phyloP scores from a whole-genome alignment of 2,113 vertebrate genomes.

The Dipodomys spectabilis region DNA sequence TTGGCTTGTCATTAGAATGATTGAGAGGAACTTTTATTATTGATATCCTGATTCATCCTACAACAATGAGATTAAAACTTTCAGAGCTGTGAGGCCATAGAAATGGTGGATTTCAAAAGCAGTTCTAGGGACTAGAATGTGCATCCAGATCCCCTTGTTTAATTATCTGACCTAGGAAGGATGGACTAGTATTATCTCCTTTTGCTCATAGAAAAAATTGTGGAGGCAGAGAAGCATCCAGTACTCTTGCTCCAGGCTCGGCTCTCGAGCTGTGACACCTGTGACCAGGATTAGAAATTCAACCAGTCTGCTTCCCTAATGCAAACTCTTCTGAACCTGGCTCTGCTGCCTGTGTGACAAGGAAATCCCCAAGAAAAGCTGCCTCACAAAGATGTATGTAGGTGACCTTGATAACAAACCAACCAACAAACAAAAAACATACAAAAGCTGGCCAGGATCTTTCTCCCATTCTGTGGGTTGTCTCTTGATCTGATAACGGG shows the following conservation, averaged over 20 bases:
- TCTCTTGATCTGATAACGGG: too few relatives aligned
- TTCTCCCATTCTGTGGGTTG: too few relatives aligned
- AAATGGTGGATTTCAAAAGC: neutral
- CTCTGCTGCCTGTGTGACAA: neutral
- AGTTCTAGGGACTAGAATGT: neutral
- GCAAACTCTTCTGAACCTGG: neutral
- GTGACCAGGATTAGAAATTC: neutral
- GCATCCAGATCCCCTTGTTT: neutral
- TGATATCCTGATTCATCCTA: neutral
- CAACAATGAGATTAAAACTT: slow-evolving; percentile 9
- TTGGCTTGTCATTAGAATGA: neutral
- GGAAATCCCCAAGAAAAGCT: neutral
- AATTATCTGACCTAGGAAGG: neutral
- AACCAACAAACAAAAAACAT: slow-evolving; percentile 10
- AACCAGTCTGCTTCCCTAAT: neutral
- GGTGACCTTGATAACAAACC: neutral
- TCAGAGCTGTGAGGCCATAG: neutral
- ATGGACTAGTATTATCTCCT: neutral
- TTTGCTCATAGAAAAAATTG: neutral
- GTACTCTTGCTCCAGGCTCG: neutral
- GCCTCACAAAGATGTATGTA: neutral
- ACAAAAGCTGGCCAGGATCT: too few relatives aligned
- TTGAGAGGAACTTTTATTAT: neutral
- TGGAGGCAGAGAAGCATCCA: neutral
- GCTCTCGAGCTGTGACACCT: neutral